phyloP scores from a whole-genome alignment of 2,888 invertebrate species.

The Lepas anatifera region DNA sequence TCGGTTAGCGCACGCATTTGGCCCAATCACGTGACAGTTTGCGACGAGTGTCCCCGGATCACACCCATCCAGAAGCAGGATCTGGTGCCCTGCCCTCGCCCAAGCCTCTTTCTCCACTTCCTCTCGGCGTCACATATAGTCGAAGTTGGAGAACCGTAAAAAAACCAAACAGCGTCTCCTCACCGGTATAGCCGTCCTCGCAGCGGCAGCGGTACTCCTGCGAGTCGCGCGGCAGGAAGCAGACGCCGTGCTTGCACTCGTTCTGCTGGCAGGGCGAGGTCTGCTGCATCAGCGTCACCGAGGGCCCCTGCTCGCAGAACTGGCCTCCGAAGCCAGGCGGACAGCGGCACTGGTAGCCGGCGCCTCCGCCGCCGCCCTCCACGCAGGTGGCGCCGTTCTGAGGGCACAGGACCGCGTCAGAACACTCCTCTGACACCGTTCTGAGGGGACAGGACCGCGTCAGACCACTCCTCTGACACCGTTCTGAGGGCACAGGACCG shows the following conservation, averaged over 20 bases:
- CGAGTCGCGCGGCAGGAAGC: conserved; percentile 71
- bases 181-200: conserved; percentile 88
- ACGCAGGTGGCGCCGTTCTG: conserved; percentile 85
- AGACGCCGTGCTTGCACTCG: conserved; percentile 94
- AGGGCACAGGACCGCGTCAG: conserved; percentile 14
- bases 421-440: background rate
- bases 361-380: conserved; percentile 70
- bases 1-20: no score
- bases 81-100: no score
- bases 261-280: conserved; percentile 49
- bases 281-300: conserved; percentile 68
- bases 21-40: no score
- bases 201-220: conserved; percentile 89
- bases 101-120: no score
- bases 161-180: no score
- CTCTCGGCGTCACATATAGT: no score
- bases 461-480: no score
- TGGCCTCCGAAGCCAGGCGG: conserved; percentile 76
- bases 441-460: background rate
- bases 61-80: no score
- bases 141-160: no score
- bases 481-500: no score
- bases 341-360: conserved; percentile 78
- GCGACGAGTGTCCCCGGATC: no score
- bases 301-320: conserved; percentile 86